Percentiles rank a stretch among this genome's conserved stretches.
Evolutionary conservation across 2,797 vertebrate species (phyloP).

Genomic region (Rhabdophis nuchalis): DNA sequence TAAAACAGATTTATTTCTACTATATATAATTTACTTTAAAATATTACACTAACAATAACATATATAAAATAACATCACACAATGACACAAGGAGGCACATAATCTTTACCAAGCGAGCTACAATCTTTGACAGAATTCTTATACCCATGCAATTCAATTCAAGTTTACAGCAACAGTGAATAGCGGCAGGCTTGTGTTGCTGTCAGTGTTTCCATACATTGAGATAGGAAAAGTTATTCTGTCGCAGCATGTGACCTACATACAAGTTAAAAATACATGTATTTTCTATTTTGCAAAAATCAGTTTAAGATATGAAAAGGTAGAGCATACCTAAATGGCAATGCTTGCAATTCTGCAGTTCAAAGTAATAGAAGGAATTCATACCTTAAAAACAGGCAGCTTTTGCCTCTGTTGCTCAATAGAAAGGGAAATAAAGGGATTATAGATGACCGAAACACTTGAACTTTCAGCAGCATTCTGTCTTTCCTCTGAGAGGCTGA

Average conservation of each 20-base stretch:
- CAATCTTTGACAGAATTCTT: neutral
- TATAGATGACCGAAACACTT: slow-evolving; percentile 82
- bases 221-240: neutral
- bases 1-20: neutral
- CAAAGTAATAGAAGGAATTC: neutral
- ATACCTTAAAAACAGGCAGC: slow-evolving; percentile 94
- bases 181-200: neutral
- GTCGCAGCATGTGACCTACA: neutral
- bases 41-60: neutral
- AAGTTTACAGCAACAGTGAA: neutral
- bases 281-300: neutral
- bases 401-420: slow-evolving; percentile 97
- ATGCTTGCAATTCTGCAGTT: neutral
- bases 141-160: neutral
- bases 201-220: rapidly evolving
- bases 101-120: neutral
- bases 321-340: neutral
- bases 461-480: slow-evolving; percentile 85
- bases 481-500: slow-evolving; percentile 84
- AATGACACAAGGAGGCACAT: neutral
- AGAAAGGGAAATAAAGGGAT: slow-evolving; percentile 89
- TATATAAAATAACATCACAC: neutral
- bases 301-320: neutral
- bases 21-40: neutral
- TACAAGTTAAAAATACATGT: slow-evolving; percentile 11